Percentiles rank a stretch among this genome's conserved stretches.
phyloP scores from a whole-genome alignment of 2,113 vertebrate genomes.

The Perca flavescens region DNA sequence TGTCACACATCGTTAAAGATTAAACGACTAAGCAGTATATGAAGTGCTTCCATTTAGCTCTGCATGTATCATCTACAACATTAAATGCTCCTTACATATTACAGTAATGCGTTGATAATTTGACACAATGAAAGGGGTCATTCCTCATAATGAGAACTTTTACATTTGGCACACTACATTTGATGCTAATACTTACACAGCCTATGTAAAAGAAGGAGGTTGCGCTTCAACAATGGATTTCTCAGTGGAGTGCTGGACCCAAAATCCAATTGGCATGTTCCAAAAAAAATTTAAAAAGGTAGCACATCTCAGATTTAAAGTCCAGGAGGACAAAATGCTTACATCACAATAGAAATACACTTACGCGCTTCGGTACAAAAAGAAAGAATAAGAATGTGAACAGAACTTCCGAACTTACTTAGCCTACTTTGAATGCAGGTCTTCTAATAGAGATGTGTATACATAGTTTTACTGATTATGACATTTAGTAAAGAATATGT shows the following conservation, averaged over 20 bases:
- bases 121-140: background rate
- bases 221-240: too few relatives aligned
- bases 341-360: too few relatives aligned
- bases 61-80: background rate
- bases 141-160: background rate
- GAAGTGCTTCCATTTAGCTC: conserved; percentile 2
- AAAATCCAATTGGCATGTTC: too few relatives aligned
- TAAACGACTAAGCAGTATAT: background rate
- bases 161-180: background rate
- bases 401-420: too few relatives aligned
- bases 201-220: too few relatives aligned
- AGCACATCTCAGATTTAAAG: too few relatives aligned
- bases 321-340: too few relatives aligned
- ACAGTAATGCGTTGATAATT: background rate
- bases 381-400: too few relatives aligned
- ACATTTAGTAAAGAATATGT: background rate
- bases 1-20: conserved; percentile 3
- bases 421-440: background rate
- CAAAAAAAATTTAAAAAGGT: too few relatives aligned
- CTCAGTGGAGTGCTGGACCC: too few relatives aligned
- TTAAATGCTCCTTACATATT: background rate
- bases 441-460: background rate
- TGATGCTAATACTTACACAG: background rate
- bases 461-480: background rate
- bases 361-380: too few relatives aligned